Base-by-base conservation (phyloP, 2,113 vertebrate genomes). In the Parus major region DNA sequence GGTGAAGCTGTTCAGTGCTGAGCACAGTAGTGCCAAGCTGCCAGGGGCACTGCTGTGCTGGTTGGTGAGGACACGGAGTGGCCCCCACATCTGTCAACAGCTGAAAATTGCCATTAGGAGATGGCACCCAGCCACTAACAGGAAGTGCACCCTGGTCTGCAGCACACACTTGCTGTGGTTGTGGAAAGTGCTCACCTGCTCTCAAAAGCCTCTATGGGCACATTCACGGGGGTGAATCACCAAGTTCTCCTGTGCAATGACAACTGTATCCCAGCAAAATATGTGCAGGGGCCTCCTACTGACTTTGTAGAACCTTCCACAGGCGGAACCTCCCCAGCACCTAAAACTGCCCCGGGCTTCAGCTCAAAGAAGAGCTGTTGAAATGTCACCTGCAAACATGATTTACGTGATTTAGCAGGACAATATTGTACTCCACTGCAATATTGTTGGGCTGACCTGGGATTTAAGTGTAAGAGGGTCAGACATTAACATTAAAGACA, bases 351-450 rank as follows among this genome's bases (percentile, higher is more conserved):
- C 55, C 35, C 2, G 0, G 28, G 35, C 29, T 86, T 88, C 68
- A 81, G 50, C 39, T 70, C 52, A 47, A 28, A 75, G 47, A 27
- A 81, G 24, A 71, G 64, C 44, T 90, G 47, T 83, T 81, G 68
- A 92, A 95, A 81, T 71, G 47, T 39, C 50, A 41, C 72, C 35
- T 78, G 50, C 47, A 94, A 90, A 92, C 50, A 31, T n/a, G 76
- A 64, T n/a, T 75, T 82, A 61, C 65, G 49, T 73, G 78, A 73
- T 41, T 41, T 17, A 84, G 82, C 2, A 8, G 81, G 52, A 39
- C 60, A 28, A 23, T 75, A 71, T 84, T 92, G 85, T 82, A 71
- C 44, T 39, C 42, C 42, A 63, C 25, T 90, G 86, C 80, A 86
- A 75, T 83, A 78, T 7, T 70, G 57, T 25, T 31, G 64, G 57